Evolutionary conservation across 2,113 vertebrate genomes (phyloP).

Genomic region (Leuciscus idus): DNA sequence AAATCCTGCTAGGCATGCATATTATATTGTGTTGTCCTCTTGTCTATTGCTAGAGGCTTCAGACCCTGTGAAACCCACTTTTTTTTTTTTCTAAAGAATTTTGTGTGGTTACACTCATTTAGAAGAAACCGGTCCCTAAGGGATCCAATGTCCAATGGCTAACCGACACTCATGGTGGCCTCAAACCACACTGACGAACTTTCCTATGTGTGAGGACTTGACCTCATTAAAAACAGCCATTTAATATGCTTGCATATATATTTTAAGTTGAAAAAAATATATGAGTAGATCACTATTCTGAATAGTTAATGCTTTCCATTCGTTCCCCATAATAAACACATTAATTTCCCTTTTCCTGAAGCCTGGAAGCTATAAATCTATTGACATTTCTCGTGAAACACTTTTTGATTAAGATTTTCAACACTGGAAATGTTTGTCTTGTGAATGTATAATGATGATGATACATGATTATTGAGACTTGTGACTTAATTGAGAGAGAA

Average conservation of each 20-base stretch:
- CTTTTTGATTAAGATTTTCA: background rate
- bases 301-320: background rate
- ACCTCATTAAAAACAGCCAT: background rate
- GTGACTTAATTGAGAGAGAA: too few species aligned
- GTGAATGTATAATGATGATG: background rate
- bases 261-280: background rate
- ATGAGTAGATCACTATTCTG: background rate
- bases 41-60: background rate
- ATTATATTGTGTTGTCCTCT: background rate
- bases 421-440: background rate
- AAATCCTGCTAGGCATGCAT: background rate
- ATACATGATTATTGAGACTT: too few species aligned
- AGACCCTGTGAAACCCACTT: background rate
- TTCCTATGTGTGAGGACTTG: constrained; percentile 7
- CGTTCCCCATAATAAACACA: background rate
- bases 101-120: constrained; percentile 22
- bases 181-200: constrained; percentile 27
- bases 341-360: background rate
- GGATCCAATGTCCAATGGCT: constrained; percentile 19
- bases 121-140: constrained; percentile 2
- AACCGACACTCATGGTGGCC: constrained; percentile 29
- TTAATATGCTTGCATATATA: background rate
- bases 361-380: background rate
- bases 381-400: background rate
- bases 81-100: background rate